Conservation (phyloP, 2,888 invertebrate genomes). For the Xylota segnis region DNA sequence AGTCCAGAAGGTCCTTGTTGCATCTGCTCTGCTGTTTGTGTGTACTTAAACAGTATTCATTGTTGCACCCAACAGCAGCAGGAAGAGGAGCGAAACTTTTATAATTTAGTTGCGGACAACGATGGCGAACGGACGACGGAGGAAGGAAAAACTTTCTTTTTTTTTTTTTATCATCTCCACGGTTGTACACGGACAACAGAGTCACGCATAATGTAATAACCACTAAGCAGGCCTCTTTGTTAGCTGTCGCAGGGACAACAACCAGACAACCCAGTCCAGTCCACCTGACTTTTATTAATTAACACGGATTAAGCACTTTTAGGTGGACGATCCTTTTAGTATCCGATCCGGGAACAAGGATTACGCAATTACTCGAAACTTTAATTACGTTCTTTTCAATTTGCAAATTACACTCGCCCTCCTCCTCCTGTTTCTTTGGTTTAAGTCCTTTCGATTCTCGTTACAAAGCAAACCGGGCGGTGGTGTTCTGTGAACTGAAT, state of each 20-base stretch:
- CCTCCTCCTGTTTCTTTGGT: background rate
- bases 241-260: slow-evolving; percentile 37
- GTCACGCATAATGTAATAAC: slow-evolving; percentile 68
- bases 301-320: slow-evolving; percentile 66
- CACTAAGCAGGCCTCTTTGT: slow-evolving; percentile 53
- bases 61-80: slow-evolving; percentile 18
- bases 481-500: background rate
- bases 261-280: slow-evolving; percentile 24
- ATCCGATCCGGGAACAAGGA: slow-evolving; percentile 45
- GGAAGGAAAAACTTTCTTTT: slow-evolving; percentile 9
- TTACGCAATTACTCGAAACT: slow-evolving; percentile 61
- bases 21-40: slow-evolving; percentile 58
- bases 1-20: slow-evolving; percentile 51
- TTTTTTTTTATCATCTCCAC: too few relatives aligned
- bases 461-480: background rate
- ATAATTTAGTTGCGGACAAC: slow-evolving; percentile 59
- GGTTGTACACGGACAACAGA: slow-evolving; percentile 44
- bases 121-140: background rate
- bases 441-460: background rate
- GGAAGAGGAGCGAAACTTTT: slow-evolving; percentile 59
- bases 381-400: slow-evolving; percentile 56
- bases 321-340: slow-evolving; percentile 51
- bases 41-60: slow-evolving; percentile 42
- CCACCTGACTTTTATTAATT: slow-evolving; percentile 68
- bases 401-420: slow-evolving; percentile 33